Evolutionary conservation across 1,140 invertebrate genomes (phyloP).

Genomic region (Drosophila littoralis): DNA sequence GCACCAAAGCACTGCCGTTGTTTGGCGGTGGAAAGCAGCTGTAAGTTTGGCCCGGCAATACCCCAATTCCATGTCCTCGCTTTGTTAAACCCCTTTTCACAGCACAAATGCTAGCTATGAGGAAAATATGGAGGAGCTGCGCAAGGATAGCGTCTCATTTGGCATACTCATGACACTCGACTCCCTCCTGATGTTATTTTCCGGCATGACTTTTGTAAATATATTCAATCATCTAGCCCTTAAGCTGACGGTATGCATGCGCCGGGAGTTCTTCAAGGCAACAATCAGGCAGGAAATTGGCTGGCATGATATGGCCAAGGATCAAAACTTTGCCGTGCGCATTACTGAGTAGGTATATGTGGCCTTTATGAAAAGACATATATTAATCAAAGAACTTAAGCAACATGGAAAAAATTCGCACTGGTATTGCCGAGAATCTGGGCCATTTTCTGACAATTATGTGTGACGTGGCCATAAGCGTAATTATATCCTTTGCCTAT

Average conservation of each 20-base stretch:
- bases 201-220: constrained; percentile 88
- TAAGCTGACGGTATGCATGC: constrained; percentile 89
- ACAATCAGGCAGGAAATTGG: constrained; percentile 94
- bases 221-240: constrained; percentile 88
- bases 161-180: constrained; percentile 87
- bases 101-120: constrained; percentile 85
- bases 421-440: constrained; percentile 95
- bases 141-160: constrained; percentile 88
- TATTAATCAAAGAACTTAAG: constrained; percentile 84
- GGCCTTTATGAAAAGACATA: not conserved
- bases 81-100: not conserved
- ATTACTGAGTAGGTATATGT: constrained; percentile 91
- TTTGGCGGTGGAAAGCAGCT: constrained; percentile 85
- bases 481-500: constrained; percentile 89
- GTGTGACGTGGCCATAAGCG: constrained; percentile 88
- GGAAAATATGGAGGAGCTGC: constrained; percentile 87
- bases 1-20: constrained; percentile 74
- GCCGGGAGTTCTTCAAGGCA: constrained; percentile 89
- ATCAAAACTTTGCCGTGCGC: constrained; percentile 94
- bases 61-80: too few relatives aligned
- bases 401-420: constrained; percentile 93
- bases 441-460: constrained; percentile 90
- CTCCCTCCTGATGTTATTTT: constrained; percentile 87
- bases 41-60: constrained; percentile 85
- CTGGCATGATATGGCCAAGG: constrained; percentile 93